Evolutionary conservation across 2,888 invertebrate species (phyloP).

Genomic region (Mesochorus sp.): DNA sequence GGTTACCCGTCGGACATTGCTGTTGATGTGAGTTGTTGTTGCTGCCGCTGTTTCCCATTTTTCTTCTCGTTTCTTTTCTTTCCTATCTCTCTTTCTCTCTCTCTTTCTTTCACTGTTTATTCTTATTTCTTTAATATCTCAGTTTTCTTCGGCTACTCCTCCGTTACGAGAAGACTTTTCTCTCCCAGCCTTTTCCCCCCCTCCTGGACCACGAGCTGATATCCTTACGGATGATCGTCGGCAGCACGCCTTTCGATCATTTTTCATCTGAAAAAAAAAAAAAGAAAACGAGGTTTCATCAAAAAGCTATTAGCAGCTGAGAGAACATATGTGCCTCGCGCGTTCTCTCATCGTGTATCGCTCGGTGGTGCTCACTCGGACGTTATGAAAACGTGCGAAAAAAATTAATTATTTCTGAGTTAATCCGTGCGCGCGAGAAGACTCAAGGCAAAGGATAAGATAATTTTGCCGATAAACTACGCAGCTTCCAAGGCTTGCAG

Average conservation of each 20-base stretch:
- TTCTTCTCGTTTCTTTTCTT: slow-evolving; percentile 25
- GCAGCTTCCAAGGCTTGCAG: too few relatives aligned
- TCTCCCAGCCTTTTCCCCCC: background rate
- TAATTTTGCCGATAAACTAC: too few relatives aligned
- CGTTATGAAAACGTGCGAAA: background rate
- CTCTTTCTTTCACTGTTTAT: slow-evolving; percentile 10
- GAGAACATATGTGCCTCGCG: slow-evolving; percentile 7
- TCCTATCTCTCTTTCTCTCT: background rate
- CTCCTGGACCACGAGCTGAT: slow-evolving; percentile 29
- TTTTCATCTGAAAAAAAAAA: slow-evolving; percentile 59
- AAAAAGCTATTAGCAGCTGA: slow-evolving; percentile 56
- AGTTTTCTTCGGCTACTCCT: slow-evolving; percentile 37
- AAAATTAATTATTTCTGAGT: too few relatives aligned
- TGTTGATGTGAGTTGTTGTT: slow-evolving; percentile 69
- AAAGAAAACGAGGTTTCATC: slow-evolving; percentile 53
- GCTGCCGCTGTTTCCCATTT: slow-evolving; percentile 76
- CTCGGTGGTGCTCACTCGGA: slow-evolving; percentile 9
- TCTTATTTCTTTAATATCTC: slow-evolving; percentile 12
- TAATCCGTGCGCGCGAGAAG: too few relatives aligned
- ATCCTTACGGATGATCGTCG: slow-evolving; percentile 56
- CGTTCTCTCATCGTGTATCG: slow-evolving; percentile 9
- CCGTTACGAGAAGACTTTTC: slow-evolving; percentile 20
- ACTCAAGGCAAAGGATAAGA: too few relatives aligned
- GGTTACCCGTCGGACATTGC: slow-evolving; percentile 63
- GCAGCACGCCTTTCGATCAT: slow-evolving; percentile 59